These are phyloP conservation scores for Acheta domesticus DNA, from an alignment of 2,888 invertebrate species.

Conservation along the genomic window DNA sequence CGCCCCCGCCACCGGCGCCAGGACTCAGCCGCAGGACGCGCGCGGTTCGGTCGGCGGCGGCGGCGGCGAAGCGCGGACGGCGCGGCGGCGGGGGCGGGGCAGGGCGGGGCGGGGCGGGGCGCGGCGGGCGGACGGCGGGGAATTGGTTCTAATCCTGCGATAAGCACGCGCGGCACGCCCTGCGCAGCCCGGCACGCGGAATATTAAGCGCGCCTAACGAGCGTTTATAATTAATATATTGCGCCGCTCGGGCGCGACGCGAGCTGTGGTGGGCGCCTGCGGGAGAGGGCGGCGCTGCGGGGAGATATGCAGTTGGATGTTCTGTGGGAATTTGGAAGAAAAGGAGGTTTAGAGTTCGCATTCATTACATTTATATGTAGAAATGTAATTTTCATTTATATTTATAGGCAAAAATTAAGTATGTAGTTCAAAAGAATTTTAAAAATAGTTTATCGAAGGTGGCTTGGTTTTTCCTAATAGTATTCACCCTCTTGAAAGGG, in stretches of 20 bases:
- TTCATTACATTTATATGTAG: no score
- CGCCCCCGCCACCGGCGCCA: background rate
- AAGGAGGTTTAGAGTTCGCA: no score
- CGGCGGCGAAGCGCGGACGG: background rate
- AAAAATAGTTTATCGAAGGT: no score
- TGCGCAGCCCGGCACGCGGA: background rate
- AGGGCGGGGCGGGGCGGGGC: background rate
- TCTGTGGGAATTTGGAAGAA: no score
- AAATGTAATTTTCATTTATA: no score
- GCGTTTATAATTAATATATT: conserved; percentile 18
- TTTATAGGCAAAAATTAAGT: no score
- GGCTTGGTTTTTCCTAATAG: no score
- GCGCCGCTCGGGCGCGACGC: conserved; percentile 5
- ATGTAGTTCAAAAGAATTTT: no score
- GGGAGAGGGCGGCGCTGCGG: background rate
- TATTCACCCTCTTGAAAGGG: no score
- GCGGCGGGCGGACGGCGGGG: background rate
- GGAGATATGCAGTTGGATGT: background rate
- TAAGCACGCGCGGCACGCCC: conserved; percentile 18
- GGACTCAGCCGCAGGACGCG: background rate
- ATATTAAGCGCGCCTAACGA: conserved; percentile 11
- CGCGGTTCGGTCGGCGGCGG: background rate
- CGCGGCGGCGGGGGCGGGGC: background rate
- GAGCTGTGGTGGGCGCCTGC: background rate
- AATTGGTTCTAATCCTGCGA: conserved; percentile 18